phyloP scores from a whole-genome alignment of 2,888 invertebrate genomes.

The Calliopum simillimum region DNA sequence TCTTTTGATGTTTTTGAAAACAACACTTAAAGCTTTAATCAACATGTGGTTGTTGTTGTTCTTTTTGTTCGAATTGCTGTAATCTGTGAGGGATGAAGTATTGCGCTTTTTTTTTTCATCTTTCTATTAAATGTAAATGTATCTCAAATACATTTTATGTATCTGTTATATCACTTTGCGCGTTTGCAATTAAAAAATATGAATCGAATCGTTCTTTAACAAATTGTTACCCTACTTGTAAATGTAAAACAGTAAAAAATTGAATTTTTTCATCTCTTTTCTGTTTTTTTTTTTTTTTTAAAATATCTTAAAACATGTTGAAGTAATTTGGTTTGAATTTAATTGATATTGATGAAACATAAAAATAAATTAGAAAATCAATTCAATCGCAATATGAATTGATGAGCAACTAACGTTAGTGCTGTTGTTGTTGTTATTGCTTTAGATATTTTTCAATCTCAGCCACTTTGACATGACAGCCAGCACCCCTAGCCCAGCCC shows the following conservation, averaged over 20 bases:
- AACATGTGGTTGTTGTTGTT: neutral
- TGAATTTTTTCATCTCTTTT: too few relatives aligned
- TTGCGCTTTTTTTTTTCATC: neutral
- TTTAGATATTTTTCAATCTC: too few relatives aligned
- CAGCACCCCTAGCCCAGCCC: too few relatives aligned
- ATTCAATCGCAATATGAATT: too few relatives aligned
- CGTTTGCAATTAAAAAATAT: conserved; percentile 2
- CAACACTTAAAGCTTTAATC: neutral
- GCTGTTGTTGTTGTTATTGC: too few relatives aligned
- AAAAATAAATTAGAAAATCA: neutral
- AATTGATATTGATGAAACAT: conserved; percentile 16
- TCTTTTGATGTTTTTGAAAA: conserved; percentile 23
- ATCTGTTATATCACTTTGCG: too few relatives aligned
- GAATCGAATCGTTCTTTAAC: neutral
- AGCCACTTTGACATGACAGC: too few relatives aligned
- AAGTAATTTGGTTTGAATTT: neutral
- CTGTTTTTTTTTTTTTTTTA: too few relatives aligned
- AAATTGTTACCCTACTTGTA: neutral
- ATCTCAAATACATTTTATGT: too few relatives aligned
- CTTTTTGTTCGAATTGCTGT: neutral
- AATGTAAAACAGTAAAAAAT: neutral
- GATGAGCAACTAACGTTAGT: too few relatives aligned
- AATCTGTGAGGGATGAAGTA: neutral
- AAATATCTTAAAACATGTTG: neutral
- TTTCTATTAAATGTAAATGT: neutral